These are phyloP conservation scores for Drosophila kokeensis DNA, from an alignment of 2,888 invertebrate genomes.

Conservation along the genomic window DNA sequence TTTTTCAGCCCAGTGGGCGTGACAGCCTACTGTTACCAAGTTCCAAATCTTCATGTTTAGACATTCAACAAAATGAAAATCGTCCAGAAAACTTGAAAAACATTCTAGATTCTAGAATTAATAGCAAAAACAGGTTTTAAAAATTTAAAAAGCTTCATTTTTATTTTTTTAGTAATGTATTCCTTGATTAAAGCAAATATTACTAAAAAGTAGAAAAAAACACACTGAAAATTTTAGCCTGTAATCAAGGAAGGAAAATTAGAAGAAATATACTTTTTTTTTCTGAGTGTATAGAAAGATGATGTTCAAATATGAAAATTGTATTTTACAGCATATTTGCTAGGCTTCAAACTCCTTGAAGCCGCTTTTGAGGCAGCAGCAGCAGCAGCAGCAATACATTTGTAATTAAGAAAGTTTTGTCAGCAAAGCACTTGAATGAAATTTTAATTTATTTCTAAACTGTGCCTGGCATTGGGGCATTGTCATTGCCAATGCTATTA, in stretches of 20 bases:
- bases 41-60: background rate
- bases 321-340: slow-evolving; percentile 21
- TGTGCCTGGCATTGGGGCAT: slow-evolving; percentile 36
- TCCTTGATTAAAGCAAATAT: background rate
- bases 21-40: background rate
- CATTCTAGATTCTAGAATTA: background rate
- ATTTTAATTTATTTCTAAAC: slow-evolving; percentile 79
- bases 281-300: background rate
- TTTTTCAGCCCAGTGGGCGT: background rate
- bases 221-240: background rate
- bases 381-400: slow-evolving; percentile 55
- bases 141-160: background rate
- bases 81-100: background rate
- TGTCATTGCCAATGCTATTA: slow-evolving; percentile 52
- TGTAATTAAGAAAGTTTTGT: slow-evolving; percentile 79
- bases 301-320: slow-evolving; percentile 2
- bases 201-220: background rate
- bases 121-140: background rate
- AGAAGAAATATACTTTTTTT: background rate
- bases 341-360: slow-evolving; percentile 20
- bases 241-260: background rate
- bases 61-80: background rate
- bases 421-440: slow-evolving; percentile 74
- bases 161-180: background rate
- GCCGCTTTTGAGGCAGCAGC: slow-evolving; percentile 13